Base-by-base conservation (phyloP, 1,140 invertebrate species). In the Drosophila tristis region DNA sequence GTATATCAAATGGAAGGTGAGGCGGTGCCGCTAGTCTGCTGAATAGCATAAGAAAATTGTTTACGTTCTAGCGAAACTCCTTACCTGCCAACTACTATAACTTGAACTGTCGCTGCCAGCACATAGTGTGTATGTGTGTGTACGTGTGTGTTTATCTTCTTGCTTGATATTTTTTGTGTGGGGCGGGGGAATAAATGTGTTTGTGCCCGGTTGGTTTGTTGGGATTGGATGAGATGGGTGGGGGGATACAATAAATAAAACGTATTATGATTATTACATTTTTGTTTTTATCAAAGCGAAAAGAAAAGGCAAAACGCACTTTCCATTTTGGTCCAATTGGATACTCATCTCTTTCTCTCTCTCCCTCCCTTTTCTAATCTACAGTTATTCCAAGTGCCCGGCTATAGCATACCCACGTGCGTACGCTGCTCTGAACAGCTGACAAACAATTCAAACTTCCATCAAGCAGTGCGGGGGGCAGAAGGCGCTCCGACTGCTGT, bases 391-490 rank as follows among this genome's bases (percentile, higher is more conserved):
- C 91, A 92, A 80, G 91, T 92, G 61, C 90, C 91, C 68, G 91
- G 91, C 59, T 92, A 92, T 80, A 92, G 89, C 74, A 90, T 92
- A 84, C 91, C 91, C 71, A 92, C 91, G 68, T 92, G 91, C 90
- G 90, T 90, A 16, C 91, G 91, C 79, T 92, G 91, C 78, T 92
- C 91, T 29, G 91, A 92, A 72, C 91, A 91, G 80, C 80, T 92
- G 67, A 92, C 91, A 58, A 89, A 74, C 61, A 92, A 91, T 64
- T 73, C 86, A 23, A 91, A 84, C 58, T 91, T 91, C 55, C 91
- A 91, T 91, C 90, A 90, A 60, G 63, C 91, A 53, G 78, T 73
- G 56, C 75, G 84, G 16, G 74, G 66, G 43, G 74, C 65, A 48
- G 59, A 68, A 47, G 66, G 67, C n/a, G 77, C 67, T n/a, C 48